Evolutionary conservation across 2,888 invertebrate genomes (phyloP), one percentile per base, ranked within the genome.

Genomic region (Lycocerus yunnanus): DNA sequence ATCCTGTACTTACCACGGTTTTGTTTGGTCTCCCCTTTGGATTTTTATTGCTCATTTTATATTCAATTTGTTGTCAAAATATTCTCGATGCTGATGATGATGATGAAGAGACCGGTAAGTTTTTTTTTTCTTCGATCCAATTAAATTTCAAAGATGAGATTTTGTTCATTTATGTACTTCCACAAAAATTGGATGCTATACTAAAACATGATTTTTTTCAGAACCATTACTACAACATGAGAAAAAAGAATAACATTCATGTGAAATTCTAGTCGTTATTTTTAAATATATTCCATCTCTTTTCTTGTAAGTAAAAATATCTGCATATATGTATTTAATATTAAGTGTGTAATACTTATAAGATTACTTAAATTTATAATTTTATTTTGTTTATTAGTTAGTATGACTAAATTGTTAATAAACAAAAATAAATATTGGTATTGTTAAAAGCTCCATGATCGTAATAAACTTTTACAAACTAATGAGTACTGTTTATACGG

Each of bases 51-150:
- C 91, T 99, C 15, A 98, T 99, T 82, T 93, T 97, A 85, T 99
- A 99, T 86, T 97, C 97, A 1, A 93, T 98, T 77, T 99, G 97
- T 88, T 99, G 98, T 85, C 94, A 97, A 69, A 98, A 99, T 86
- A 96, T 98, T 82, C 88, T 97, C 79, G 98, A 97, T 85, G 96
- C 96, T 1, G 93, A 94, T 65, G 96, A 24, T 65, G 96, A 24
- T 24, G 21, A 96, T 72, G 95, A 95, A 71, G 95, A 95, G 77
- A 90, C 89, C 82, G 88, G 88, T 87, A 86, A 73, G 18, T 21
- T 1, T 43, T 20, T 14, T 14, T 5, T 68, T 8, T 58, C 15
- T 8, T 16, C 66, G 43, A 11, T 43, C 9, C 18, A 20, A 10
- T n/a, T 67, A 43, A 27, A 43, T n/a, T n/a, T 43, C 6, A 3